Conservation (phyloP, 2,888 invertebrate species). For the Polydrusus cervinus region DNA sequence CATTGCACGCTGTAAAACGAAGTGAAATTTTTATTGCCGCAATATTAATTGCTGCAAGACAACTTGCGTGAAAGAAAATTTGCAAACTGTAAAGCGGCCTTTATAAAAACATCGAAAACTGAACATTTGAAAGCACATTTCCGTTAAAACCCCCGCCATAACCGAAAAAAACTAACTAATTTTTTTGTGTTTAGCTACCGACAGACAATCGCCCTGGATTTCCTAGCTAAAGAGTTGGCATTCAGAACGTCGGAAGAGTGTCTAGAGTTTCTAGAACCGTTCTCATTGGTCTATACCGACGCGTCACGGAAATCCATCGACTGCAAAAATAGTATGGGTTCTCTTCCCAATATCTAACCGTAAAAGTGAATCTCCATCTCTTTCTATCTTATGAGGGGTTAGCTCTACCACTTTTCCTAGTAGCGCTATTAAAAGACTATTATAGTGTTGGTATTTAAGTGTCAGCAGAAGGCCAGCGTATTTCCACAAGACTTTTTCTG, state of each 20-base stretch:
- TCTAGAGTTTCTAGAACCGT: conserved; percentile 89
- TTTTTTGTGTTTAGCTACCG: conserved; percentile 86
- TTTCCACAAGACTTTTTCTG: conserved; percentile 15
- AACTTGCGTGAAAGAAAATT: too few species aligned
- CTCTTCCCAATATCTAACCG: conserved; percentile 72
- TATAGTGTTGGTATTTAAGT: neutral
- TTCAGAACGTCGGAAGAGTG: conserved; percentile 89
- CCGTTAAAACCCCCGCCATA: conserved; percentile 10
- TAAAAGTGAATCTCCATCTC: conserved; percentile 8
- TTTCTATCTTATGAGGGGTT: neutral
- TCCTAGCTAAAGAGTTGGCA: conserved; percentile 90
- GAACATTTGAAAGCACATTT: conserved; percentile 24
- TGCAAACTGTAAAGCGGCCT: too few species aligned
- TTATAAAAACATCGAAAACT: too few species aligned
- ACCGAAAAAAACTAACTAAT: conserved; percentile 9
- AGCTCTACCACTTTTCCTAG: neutral
- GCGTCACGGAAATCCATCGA: conserved; percentile 84
- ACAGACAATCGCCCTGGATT: conserved; percentile 90
- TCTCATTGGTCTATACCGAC: conserved; percentile 84
- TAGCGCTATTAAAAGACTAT: conserved; percentile 8
- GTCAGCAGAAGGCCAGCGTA: neutral
- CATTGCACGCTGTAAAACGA: too few species aligned
- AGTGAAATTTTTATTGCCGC: too few species aligned
- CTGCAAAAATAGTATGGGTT: conserved; percentile 88
- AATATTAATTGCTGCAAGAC: too few species aligned